Evolutionary conservation across 2,888 invertebrate genomes (phyloP), one percentile per base, ranked within the genome.

Genomic region (Chrysolina oricalcia): DNA sequence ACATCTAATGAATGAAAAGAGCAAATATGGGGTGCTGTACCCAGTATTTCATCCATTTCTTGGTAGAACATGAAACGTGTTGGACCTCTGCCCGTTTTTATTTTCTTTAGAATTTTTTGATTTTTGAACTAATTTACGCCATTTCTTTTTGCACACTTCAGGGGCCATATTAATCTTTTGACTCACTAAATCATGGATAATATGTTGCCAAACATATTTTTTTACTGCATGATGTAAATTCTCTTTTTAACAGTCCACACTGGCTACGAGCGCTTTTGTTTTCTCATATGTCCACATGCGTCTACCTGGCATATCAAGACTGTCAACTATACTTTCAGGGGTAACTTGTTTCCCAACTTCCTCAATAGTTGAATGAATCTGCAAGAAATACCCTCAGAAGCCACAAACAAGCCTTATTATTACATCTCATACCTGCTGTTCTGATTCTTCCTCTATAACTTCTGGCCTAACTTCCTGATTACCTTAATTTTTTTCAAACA

Each of bases 1-100:
- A 64, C 40, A 64, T 64, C 35, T n/a, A 64, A 9, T 5, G 41
- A 64, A 64, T 64, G 64, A 64, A 19, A 19, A 40, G 64, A 17
- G 40, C 64, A 64, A 35, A 64, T 64, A 40, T 64, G 64, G 64
- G 64, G 41, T 64, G 64, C 64, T 64, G 64, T 64, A 64, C 64
- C 64, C 40, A 64, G n/a, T n/a, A n/a, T n/a, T n/a, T 64, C 41
- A 64, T 64, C 64, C 64, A 64, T 64, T 64, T 64, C 64, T 40
- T 64, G 41, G 40, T 64, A 40, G 64, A 64, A 64, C 64, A 64
- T 64, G 40, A 64, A 64, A 13, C 64, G 62, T 21, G 62, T 62
- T 62, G 62, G 62, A 23, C 62, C 62, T 23, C 62, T 62, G 23
- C 62, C 27, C 5, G 62, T 62, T 62, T 62, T 62, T 40, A n/a